A percentile compares a stretch with the other conserved stretches of the same genome.
Evolutionary conservation across 2,888 invertebrate genomes (phyloP).

Genomic region (Blomia tropicalis): DNA sequence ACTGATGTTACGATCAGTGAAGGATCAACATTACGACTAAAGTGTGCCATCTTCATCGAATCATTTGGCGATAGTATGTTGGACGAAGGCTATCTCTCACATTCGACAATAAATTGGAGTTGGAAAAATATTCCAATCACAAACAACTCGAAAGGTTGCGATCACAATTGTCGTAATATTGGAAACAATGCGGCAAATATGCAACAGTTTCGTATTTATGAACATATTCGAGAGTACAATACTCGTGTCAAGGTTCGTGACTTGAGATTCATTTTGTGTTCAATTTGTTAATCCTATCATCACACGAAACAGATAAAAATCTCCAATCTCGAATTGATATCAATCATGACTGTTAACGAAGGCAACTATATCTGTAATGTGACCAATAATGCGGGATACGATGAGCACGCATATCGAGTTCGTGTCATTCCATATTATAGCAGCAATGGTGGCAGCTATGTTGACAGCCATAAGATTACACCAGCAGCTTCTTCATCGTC

Average conservation of each 20-base stretch:
- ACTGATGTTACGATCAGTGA: slow-evolving; percentile 6
- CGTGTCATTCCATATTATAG: slow-evolving; percentile 6
- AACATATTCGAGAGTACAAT: background rate
- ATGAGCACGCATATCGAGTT: background rate
- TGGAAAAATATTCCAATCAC: slow-evolving; percentile 6
- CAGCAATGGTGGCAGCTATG: background rate
- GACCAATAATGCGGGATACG: background rate
- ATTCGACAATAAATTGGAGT: slow-evolving; percentile 2
- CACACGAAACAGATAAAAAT: background rate
- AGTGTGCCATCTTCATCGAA: slow-evolving; percentile 11
- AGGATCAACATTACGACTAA: slow-evolving; percentile 7
- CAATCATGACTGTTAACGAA: slow-evolving; percentile 6
- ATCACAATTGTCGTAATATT: background rate
- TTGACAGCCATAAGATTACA: background rate
- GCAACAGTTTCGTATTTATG: slow-evolving; percentile 1
- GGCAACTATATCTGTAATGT: slow-evolving; percentile 1
- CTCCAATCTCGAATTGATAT: background rate
- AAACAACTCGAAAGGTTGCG: slow-evolving; percentile 13
- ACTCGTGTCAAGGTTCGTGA: background rate
- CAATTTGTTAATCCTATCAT: background rate
- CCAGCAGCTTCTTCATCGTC: slow-evolving; percentile 12
- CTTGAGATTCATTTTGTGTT: background rate
- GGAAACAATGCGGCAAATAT: background rate
- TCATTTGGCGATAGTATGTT: background rate
- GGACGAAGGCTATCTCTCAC: background rate